These are phyloP conservation scores for Diacarnus erythraeanus DNA, from an alignment of 37 sponge, comb jelly and placozoan genomes.

Conservation along the genomic window DNA sequence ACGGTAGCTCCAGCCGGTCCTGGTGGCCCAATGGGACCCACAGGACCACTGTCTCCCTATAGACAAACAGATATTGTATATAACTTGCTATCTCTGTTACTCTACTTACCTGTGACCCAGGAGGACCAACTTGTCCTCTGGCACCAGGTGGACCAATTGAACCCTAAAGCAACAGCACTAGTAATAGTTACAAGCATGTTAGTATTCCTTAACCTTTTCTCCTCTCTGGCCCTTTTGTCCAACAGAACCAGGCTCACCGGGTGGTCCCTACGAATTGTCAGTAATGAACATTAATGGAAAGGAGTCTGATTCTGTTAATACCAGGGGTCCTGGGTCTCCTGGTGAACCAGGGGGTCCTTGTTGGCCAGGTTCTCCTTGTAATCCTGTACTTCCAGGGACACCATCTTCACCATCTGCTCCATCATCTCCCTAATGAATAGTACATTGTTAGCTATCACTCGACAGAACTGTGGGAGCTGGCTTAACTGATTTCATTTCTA, in stretches of 20 bases:
- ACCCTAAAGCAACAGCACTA: slow-evolving; percentile 14
- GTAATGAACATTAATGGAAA: not conserved
- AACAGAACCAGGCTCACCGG: slow-evolving; percentile 30
- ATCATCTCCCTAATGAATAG: slow-evolving; percentile 27
- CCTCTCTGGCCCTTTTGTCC: slow-evolving; percentile 58
- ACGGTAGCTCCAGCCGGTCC: slow-evolving; percentile 68
- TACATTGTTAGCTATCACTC: not conserved
- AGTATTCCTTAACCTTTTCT: slow-evolving; percentile 48
- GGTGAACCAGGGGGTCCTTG: slow-evolving; percentile 64
- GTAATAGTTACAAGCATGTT: no score
- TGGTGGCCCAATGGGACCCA: slow-evolving; percentile 62
- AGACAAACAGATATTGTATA: no score
- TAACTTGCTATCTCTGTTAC: no score
- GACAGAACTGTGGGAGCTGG: not conserved
- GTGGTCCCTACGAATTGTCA: slow-evolving; percentile 31
- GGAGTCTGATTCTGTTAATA: not conserved
- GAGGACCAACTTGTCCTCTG: slow-evolving; percentile 40
- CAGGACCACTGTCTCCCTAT: slow-evolving; percentile 58
- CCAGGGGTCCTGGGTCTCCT: slow-evolving; percentile 57
- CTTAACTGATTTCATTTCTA: no score
- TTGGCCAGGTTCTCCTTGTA: slow-evolving; percentile 42
- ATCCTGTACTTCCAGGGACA: slow-evolving; percentile 29
- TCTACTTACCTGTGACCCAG: slow-evolving; percentile 26
- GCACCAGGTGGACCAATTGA: slow-evolving; percentile 41
- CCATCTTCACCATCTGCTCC: slow-evolving; percentile 61